phyloP scores from a whole-genome alignment of 1,140 invertebrate genomes.

The Papilio xuthus region DNA sequence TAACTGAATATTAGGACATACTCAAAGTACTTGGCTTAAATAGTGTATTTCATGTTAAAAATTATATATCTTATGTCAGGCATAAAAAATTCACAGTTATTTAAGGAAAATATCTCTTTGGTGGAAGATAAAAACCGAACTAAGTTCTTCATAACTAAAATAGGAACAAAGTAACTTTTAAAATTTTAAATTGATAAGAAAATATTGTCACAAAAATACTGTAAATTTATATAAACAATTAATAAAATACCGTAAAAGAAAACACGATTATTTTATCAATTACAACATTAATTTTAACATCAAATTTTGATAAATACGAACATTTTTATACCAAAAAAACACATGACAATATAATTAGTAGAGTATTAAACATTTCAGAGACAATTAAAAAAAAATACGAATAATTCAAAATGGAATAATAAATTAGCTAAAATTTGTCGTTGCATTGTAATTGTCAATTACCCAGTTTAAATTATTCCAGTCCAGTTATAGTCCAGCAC shows the following conservation, averaged over 20 bases:
- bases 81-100: neutral
- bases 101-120: neutral
- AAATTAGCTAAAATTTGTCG: neutral
- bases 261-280: neutral
- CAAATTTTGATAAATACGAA: neutral
- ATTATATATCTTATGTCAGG: too few species aligned
- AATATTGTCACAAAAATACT: neutral
- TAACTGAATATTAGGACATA: too few species aligned
- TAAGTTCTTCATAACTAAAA: neutral
- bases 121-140: neutral
- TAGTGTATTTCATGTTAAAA: too few species aligned
- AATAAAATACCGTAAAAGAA: neutral
- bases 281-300: neutral
- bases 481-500: too few species aligned
- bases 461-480: neutral
- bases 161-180: neutral
- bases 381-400: neutral
- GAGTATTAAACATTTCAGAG: neutral
- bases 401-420: neutral
- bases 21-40: too few species aligned
- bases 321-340: slow-evolving; percentile 4
- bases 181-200: neutral
- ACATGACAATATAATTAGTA: neutral
- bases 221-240: neutral
- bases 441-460: slow-evolving; percentile 17